A percentile compares a stretch with the other conserved stretches of the same genome.
phyloP scores from a whole-genome alignment of 2,888 invertebrate genomes.

The Cynaeus angustus region DNA sequence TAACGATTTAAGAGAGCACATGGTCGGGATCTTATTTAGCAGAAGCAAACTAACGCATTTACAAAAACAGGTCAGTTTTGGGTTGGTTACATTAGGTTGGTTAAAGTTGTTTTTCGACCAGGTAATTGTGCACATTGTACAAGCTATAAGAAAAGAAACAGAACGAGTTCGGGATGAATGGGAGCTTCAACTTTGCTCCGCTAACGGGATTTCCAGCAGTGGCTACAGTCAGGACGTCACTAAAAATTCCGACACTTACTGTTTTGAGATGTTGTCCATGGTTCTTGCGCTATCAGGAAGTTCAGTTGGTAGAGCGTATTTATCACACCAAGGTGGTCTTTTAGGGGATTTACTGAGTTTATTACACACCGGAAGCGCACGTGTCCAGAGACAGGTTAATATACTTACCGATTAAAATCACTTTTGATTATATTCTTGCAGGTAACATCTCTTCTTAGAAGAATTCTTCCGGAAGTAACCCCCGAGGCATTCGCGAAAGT shows the following conservation, averaged over 20 bases:
- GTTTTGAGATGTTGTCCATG: constrained; percentile 98
- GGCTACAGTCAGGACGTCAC: constrained; percentile 71
- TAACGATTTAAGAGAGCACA: constrained; percentile 87
- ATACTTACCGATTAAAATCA: constrained; percentile 18
- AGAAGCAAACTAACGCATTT: constrained; percentile 93
- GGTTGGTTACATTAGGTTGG: no score
- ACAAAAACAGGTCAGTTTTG: constrained; percentile 95
- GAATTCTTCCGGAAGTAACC: constrained; percentile 92
- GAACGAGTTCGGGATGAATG: constrained; percentile 91
- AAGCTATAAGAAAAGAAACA: constrained; percentile 93
- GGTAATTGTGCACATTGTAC: constrained; percentile 92
- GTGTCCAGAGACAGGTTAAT: constrained; percentile 92
- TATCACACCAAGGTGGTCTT: constrained; percentile 91
- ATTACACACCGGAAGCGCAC: constrained; percentile 94
- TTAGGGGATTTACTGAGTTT: constrained; percentile 89
- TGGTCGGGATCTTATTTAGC: constrained; percentile 96
- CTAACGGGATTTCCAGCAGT: constrained; percentile 67
- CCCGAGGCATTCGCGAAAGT: constrained; percentile 88
- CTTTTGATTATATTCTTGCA: constrained; percentile 62
- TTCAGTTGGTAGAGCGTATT: constrained; percentile 89
- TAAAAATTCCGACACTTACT: constrained; percentile 89
- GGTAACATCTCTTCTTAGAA: constrained; percentile 88
- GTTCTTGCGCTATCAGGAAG: constrained; percentile 95
- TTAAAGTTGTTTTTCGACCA: no score
- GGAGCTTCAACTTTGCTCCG: constrained; percentile 80